Conservation (phyloP, 2,113 vertebrate genomes). For the Oncorhynchus kisutch region DNA sequence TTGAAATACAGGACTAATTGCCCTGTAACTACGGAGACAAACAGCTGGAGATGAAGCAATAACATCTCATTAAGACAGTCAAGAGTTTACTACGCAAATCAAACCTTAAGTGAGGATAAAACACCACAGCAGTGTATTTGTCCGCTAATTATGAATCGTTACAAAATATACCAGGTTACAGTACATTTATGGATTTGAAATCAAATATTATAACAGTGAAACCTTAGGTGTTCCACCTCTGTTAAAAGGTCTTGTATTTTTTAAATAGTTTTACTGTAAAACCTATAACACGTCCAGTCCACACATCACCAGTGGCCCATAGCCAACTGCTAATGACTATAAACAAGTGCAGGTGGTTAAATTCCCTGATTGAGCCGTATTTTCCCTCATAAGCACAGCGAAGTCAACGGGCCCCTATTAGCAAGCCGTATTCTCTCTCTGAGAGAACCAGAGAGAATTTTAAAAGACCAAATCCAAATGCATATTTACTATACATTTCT, state of each 20-base stretch:
- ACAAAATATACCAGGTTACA: conserved; percentile 39
- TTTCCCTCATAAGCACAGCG: conserved; percentile 53
- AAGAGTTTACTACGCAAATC: conserved; percentile 34
- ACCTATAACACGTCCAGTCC: background rate
- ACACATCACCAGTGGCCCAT: background rate
- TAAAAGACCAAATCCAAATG: conserved; percentile 6
- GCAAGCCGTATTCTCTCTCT: background rate
- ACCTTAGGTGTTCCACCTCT: conserved; percentile 1
- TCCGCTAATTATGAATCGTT: conserved; percentile 36
- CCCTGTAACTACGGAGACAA: conserved; percentile 55
- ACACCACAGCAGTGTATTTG: conserved; percentile 18
- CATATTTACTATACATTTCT: background rate
- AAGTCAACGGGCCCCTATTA: conserved; percentile 33
- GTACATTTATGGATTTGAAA: no score
- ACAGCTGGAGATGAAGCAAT: conserved; percentile 65
- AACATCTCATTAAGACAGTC: conserved; percentile 53
- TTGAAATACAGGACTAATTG: conserved; percentile 48
- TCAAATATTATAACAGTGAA: conserved; percentile 27
- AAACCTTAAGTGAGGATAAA: conserved; percentile 40
- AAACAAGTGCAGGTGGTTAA: background rate
- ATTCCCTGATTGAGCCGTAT: conserved; percentile 37
- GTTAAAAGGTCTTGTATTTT: background rate
- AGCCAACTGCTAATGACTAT: conserved; percentile 18
- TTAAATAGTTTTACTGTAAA: background rate
- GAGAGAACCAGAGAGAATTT: conserved; percentile 8